Evolutionary conservation across 2,797 vertebrate genomes (phyloP), one percentile per base, ranked within the genome.

Genomic region (Melanotaenia parkinsoni): DNA sequence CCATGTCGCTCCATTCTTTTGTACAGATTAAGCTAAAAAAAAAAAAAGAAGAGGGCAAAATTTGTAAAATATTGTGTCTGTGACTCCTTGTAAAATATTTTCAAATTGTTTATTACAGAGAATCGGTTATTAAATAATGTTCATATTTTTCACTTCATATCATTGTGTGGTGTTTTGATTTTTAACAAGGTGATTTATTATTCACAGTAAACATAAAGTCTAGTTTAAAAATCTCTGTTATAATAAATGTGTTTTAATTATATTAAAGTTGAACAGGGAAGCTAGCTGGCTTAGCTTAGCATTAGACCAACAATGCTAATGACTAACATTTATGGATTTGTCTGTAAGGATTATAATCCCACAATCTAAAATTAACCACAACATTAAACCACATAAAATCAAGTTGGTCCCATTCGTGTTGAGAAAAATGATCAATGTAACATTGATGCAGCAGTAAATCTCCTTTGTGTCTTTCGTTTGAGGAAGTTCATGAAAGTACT

Each of bases 61-160:
- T 99, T 99, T 99, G 97, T 99, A 99, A 97, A 97, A 98, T 98
- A 98, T 95, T 74, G 96, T 98, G 97, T 94, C 97, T 97, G 98
- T 99, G 97, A 98, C 96, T 98, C 96, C 97, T 98, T 99, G 97
- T 99, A 99, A 99, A 97, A 99, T 99, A 99, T 98, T 99, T 99
- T 98, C 97, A 98, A 98, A 99, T 98, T 95, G 97, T 99, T 99
- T 99, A 99, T 99, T 99, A 98, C 97, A 98, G 96, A 99, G 97
- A 96, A 97, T 98, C 97, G 95, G 97, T 99, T 98, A 99, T 97
- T 99, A 99, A 99, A 99, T 98, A 98, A 99, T 97, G 96, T 98
- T 99, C 97, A 98, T 99, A 99, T 99, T 99, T 96, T 99, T 98
- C 98, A 99, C 97, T 98, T 99, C 97, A 98, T 90, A 92, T 79